phyloP scores from a whole-genome alignment of 2,113 vertebrate species.

The Cyphomyrus discorhynchus region DNA sequence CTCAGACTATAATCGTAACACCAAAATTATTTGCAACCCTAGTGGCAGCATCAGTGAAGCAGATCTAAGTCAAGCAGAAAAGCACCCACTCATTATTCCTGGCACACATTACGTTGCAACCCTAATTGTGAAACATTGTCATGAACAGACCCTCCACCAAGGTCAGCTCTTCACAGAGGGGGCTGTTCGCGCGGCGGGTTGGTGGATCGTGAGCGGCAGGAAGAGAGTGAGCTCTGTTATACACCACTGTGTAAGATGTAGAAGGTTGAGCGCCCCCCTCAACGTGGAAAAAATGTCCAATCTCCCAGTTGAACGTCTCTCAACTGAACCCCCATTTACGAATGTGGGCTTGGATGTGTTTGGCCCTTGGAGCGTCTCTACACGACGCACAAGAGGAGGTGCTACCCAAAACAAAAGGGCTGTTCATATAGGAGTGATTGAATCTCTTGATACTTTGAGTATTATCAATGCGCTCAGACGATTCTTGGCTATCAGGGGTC shows the following conservation, averaged over 20 bases:
- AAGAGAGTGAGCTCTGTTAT: background rate
- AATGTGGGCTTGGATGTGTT: conserved; percentile 26
- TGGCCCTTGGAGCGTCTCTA: background rate
- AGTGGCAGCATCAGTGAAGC: background rate
- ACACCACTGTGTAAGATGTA: background rate
- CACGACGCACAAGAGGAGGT: background rate
- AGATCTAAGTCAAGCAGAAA: background rate
- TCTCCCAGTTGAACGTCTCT: background rate
- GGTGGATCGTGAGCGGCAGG: background rate
- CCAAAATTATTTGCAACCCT: no score
- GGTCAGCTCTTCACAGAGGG: conserved; percentile 17
- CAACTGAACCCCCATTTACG: background rate
- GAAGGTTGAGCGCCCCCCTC: conserved; percentile 17
- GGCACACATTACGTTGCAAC: background rate
- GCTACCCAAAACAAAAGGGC: background rate
- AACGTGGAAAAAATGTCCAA: background rate
- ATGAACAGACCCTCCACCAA: conserved; percentile 15
- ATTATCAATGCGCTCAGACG: background rate
- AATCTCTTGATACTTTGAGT: background rate
- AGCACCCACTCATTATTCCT: background rate
- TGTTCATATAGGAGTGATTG: no score
- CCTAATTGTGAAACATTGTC: background rate
- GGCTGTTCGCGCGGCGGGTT: background rate
- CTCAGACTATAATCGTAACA: no score
- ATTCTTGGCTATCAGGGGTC: background rate